Evolutionary conservation across 2,888 invertebrate species (phyloP), one percentile per base, ranked within the genome.

Genomic region (Melipona beecheii): DNA sequence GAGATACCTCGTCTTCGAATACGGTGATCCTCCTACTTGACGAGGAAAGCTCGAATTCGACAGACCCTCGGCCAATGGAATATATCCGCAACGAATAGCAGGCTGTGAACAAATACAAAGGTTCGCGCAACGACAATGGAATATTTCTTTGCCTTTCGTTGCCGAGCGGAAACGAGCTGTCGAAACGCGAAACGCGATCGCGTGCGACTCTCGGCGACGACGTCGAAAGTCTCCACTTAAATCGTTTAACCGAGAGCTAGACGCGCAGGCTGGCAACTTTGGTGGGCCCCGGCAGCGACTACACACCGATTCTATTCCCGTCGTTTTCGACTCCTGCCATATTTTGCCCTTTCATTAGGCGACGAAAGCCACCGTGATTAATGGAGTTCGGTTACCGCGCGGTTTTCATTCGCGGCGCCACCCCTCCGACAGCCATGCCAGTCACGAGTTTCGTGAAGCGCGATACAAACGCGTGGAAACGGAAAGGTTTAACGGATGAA

Each of bases 271-370:
- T n/a, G 64, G 49, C 15, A 68, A 75, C 68, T 75, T 75, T 27
- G 5, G 56, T 50, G 36, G 36, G 27, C 64, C 79, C 24, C 72
- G 36, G 36, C 65, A 72, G 58, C 24, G 65, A 43, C 27, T 27
- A 27, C 27, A 27, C 27, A 27, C 43, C 43, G 43, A 43, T 78
- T 60, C 64, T 19, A 78, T 83, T 9, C 78, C 79, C 78, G 78
- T 13, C 86, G 81, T 84, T 90, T 86, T 84, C 87, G 65, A 79
- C 74, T 75, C 2, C 73, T 65, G 75, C 86, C 87, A 90, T 89
- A 90, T 90, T 90, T 89, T 85, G 87, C 89, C 86, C 89, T 90
- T 90, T 89, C 90, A 89, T 90, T 90, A 89, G 87, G 85, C 86
- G 82, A 81, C 89, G 86, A 87, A 88, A 85, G 88, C 83, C 85